A percentile compares a stretch with the other conserved stretches of the same genome.
Evolutionary conservation across 1,140 invertebrate genomes (phyloP).

Genomic region (Drosophila pseudoananassae): DNA sequence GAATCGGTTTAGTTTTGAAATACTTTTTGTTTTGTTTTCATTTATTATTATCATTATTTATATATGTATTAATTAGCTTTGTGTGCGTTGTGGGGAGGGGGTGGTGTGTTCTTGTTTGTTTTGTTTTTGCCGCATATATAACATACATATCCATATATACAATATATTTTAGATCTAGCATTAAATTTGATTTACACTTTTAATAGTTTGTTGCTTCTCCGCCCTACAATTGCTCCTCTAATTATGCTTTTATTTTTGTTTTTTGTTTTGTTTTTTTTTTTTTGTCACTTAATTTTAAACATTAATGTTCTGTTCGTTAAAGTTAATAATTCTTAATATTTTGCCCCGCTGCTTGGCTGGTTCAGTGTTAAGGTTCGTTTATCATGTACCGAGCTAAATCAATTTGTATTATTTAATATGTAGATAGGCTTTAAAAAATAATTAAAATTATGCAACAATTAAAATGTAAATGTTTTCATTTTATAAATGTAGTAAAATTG

Average conservation of each 20-base stretch:
- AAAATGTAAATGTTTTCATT: conserved; percentile 82
- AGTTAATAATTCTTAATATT: conserved; percentile 49
- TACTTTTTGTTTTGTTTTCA: conserved; percentile 69
- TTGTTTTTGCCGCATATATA: conserved; percentile 64
- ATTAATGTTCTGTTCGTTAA: conserved; percentile 44
- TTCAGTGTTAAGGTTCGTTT: conserved; percentile 46
- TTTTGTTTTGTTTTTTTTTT: conserved; percentile 8
- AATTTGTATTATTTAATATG: conserved; percentile 52
- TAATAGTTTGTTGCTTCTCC: conserved; percentile 74
- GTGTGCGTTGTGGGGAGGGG: conserved; percentile 38
- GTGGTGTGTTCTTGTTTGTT: conserved; percentile 45
- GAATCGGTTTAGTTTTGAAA: conserved; percentile 58
- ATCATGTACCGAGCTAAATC: conserved; percentile 56
- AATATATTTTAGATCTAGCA: conserved; percentile 70
- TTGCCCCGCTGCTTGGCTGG: conserved; percentile 14
- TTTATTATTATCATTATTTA: conserved; percentile 65
- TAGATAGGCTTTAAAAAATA: conserved; percentile 75
- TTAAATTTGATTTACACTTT: conserved; percentile 82
- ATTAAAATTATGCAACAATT: conserved; percentile 83
- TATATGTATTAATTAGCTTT: conserved; percentile 73
- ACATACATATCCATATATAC: conserved; percentile 79
- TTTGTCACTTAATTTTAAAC: conserved; percentile 43
- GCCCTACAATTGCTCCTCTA: conserved; percentile 44
- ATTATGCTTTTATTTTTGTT: conserved; percentile 44
- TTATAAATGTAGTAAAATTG: conserved; percentile 83